Percentiles rank a stretch among this genome's conserved stretches.
phyloP scores from a whole-genome alignment of 2,113 vertebrate genomes.

The Puffinus mauretanicus region DNA sequence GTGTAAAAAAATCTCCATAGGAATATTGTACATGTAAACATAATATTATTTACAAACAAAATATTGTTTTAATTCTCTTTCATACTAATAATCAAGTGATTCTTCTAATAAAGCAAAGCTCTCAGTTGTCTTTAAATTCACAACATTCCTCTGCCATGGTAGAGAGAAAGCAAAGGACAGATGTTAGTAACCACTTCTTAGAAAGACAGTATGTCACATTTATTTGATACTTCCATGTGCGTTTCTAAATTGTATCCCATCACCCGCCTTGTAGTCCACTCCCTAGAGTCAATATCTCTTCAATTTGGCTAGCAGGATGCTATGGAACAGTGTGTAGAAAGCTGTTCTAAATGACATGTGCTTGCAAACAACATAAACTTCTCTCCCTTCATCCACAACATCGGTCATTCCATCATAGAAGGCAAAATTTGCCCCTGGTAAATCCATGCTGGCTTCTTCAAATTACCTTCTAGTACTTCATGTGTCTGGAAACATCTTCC shows the following conservation, averaged over 20 bases:
- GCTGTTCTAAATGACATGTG: not conserved
- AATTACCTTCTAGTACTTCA: not conserved
- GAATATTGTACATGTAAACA: not conserved
- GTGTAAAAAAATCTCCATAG: accelerated
- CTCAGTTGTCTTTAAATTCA: not conserved
- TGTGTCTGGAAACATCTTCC: not conserved
- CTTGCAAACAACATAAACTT: not conserved
- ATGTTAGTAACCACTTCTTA: not conserved
- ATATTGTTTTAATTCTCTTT: not conserved
- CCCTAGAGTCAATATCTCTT: not conserved
- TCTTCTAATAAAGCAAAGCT: not conserved
- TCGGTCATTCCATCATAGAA: not conserved
- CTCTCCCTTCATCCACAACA: not conserved
- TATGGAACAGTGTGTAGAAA: not conserved
- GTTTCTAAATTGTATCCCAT: not conserved
- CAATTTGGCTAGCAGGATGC: not conserved
- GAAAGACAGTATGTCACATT: not conserved
- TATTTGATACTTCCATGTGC: not conserved
- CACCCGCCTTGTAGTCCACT: not conserved
- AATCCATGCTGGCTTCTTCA: not conserved
- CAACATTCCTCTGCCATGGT: not conserved
- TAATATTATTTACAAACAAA: too few species aligned
- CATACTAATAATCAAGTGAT: not conserved
- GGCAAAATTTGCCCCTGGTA: not conserved
- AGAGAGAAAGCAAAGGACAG: not conserved